These are phyloP conservation scores for Sogatella furcifera DNA, from an alignment of 1,140 invertebrate species.

Conservation along the genomic window DNA sequence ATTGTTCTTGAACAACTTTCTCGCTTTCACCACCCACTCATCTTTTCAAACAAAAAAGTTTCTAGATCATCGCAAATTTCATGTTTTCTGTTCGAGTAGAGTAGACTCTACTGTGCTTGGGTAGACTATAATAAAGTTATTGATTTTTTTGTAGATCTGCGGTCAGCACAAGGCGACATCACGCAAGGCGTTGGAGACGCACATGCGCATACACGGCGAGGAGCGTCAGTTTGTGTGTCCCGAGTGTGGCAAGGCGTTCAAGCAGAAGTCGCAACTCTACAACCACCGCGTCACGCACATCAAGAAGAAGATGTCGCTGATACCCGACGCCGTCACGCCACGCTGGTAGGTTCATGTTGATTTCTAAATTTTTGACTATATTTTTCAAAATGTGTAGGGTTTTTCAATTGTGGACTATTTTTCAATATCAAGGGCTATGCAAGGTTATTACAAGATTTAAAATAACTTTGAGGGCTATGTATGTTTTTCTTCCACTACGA, in stretches of 20 bases:
- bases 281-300: constrained; percentile 40
- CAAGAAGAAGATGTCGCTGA: not conserved
- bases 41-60: too few relatives aligned
- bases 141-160: constrained; percentile 12
- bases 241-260: constrained; percentile 59
- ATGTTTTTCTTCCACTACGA: too few relatives aligned
- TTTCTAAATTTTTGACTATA: too few relatives aligned
- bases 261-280: constrained; percentile 58
- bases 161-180: constrained; percentile 17
- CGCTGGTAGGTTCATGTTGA: constrained; percentile 1
- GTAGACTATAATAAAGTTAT: not conserved
- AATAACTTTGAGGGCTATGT: too few relatives aligned
- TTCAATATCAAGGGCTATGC: too few relatives aligned
- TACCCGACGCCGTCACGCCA: not conserved
- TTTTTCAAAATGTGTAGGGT: too few relatives aligned
- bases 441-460: too few relatives aligned
- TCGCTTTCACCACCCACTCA: too few relatives aligned
- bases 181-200: constrained; percentile 44
- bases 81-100: too few relatives aligned
- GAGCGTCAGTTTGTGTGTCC: constrained; percentile 48
- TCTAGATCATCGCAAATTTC: too few relatives aligned
- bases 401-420: too few relatives aligned
- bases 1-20: too few relatives aligned
- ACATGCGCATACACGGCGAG: constrained; percentile 54
- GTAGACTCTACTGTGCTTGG: not conserved